Evolutionary conservation across 2,797 vertebrate genomes (phyloP).

Genomic region (Spinibarbus caldwelli): DNA sequence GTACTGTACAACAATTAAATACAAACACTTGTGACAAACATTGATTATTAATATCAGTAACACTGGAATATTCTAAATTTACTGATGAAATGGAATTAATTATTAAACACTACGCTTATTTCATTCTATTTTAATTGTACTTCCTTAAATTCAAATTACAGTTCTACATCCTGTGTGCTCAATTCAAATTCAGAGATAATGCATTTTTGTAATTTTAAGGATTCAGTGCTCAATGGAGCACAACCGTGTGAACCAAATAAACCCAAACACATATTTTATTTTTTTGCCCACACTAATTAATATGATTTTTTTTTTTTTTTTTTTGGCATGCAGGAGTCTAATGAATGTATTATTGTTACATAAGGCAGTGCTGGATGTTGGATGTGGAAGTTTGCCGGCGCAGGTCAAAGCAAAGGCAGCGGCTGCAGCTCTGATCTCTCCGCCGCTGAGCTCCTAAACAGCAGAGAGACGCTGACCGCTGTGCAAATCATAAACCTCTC

Average conservation of each 20-base stretch:
- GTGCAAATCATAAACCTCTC: constrained; percentile 96
- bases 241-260: background rate
- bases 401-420: constrained; percentile 86
- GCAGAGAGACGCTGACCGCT: constrained; percentile 84
- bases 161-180: background rate
- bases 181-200: too few relatives aligned
- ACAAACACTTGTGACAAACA: background rate
- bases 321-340: background rate
- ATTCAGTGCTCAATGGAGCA: too few relatives aligned
- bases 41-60: background rate
- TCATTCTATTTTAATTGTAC: background rate
- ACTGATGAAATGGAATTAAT: background rate
- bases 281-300: background rate
- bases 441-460: constrained; percentile 44
- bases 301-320: too few relatives aligned
- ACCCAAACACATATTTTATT: too few relatives aligned
- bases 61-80: background rate
- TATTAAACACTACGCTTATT: background rate
- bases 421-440: constrained; percentile 64
- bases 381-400: constrained; percentile 49
- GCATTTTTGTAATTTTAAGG: too few relatives aligned
- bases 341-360: background rate
- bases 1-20: background rate
- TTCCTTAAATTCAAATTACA: background rate
- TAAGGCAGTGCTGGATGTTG: background rate